A percentile compares a stretch with the other conserved stretches of the same genome.
These are phyloP conservation scores for Eupithecia insigniata DNA, from an alignment of 2,888 invertebrate genomes.

Conservation along the genomic window DNA sequence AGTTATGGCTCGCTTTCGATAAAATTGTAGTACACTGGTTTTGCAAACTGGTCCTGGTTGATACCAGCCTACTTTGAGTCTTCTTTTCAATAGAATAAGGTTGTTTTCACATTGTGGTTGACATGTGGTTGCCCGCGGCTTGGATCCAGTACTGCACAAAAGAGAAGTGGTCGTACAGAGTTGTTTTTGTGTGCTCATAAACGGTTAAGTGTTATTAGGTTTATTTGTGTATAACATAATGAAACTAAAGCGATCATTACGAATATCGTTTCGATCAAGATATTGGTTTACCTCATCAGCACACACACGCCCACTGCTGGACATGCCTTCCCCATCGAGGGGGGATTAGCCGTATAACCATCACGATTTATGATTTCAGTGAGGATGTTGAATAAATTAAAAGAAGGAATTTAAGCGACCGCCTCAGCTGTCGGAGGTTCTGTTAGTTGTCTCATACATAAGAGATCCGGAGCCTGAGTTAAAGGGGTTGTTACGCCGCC, in stretches of 20 bases:
- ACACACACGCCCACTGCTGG: neutral
- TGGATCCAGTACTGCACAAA: conserved; percentile 21
- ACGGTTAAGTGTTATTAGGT: conserved; percentile 10
- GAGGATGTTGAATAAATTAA: no score
- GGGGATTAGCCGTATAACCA: no score
- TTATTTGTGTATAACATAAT: neutral
- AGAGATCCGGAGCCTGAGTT: no score
- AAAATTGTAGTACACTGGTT: conserved; percentile 17
- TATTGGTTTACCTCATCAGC: neutral
- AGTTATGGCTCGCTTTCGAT: conserved; percentile 24
- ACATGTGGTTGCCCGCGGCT: conserved; percentile 24
- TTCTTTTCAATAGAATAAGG: neutral
- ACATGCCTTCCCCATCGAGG: no score
- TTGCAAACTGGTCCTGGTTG: conserved; percentile 16
- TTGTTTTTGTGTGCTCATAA: conserved; percentile 8
- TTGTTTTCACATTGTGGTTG: neutral
- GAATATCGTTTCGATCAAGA: neutral
- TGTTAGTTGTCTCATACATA: no score
- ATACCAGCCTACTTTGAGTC: conserved; percentile 7
- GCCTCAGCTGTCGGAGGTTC: no score
- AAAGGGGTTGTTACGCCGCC: neutral
- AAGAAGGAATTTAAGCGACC: no score
- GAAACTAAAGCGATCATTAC: neutral
- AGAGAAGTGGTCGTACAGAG: neutral
- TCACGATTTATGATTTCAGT: no score